Conservation (phyloP, 2,888 invertebrate genomes). For the Dicycla oo region DNA sequence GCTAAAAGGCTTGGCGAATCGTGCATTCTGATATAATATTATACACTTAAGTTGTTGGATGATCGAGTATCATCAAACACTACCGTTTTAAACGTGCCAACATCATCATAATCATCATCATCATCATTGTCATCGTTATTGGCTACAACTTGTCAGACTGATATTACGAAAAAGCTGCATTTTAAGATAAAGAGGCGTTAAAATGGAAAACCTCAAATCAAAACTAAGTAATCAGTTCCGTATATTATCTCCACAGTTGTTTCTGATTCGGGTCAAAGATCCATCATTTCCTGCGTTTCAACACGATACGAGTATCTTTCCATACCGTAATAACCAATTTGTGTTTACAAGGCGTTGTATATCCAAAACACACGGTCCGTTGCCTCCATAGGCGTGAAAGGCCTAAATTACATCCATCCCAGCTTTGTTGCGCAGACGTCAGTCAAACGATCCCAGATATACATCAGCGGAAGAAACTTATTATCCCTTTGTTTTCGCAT, state of each 20-base stretch:
- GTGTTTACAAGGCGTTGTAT: conserved; percentile 76
- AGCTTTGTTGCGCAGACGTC: conserved; percentile 68
- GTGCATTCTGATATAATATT: conserved; percentile 41
- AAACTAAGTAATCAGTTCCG: conserved; percentile 43
- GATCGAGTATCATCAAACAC: conserved; percentile 43
- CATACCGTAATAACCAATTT: conserved; percentile 74
- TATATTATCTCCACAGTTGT: conserved; percentile 34
- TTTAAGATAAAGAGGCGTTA: conserved; percentile 16
- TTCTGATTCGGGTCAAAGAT: conserved; percentile 57
- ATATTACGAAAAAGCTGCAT: conserved; percentile 15
- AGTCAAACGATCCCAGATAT: conserved; percentile 69
- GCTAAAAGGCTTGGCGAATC: conserved; percentile 44
- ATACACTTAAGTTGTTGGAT: conserved; percentile 28
- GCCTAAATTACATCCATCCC: conserved; percentile 71
- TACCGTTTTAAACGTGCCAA: conserved; percentile 39
- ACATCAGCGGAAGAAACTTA: conserved; percentile 74
- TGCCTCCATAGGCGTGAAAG: conserved; percentile 70
- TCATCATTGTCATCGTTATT: conserved; percentile 33
- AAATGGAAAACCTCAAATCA: conserved; percentile 37
- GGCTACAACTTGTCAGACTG: conserved; percentile 16
- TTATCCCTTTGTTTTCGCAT: conserved; percentile 76
- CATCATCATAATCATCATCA: conserved; percentile 25
- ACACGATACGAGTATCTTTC: conserved; percentile 67
- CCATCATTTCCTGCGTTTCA: conserved; percentile 60
- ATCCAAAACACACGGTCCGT: conserved; percentile 71